Evolutionary conservation across 92 coral and sea anemone genomes (phyloP), one percentile per base, ranked within the genome.

Genomic region (Zoanthus gigantus): DNA sequence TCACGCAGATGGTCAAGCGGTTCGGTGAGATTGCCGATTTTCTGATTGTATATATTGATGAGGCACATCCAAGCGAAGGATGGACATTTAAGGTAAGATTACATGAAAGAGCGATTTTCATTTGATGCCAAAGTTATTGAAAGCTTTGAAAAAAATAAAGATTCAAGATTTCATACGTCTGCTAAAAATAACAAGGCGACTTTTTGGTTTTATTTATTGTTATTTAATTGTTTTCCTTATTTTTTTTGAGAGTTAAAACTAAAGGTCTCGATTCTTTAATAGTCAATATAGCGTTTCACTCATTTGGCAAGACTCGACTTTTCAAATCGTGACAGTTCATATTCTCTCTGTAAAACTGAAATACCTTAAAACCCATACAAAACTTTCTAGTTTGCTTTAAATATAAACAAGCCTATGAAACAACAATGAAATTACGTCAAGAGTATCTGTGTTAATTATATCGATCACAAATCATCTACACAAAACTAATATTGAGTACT

Each of bases 1-100:
- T 63, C 76, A 57, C 83, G 16, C 63, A 89, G 56, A 69, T 92
- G 74, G 71, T 87, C 52, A 82, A 85, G 3, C 74, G 68, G 54
- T 92, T 79, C 50, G 84, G 76, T 44, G 88, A 92, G 23, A 77
- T 89, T 15, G 94, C 94, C 14, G 92, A 92, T 77, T 92, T 92
- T 77, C 85, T 89, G 65, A 18, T 90, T 47, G 90, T 92, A 34
- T 92, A 92, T 34, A 81, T 92, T n/a, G 92, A 92, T 89, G 94
- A 92, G 76, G 94, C 92, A 3, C 94, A 92, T 47, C 94, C 94
- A 6, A 83, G 79, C 52, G 94, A 92, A 47, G 94, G 94, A 9
- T 92, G 94, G 94, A 89, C 92, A 6, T 89, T 92, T 57, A 82
- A 88, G 87, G 94, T 81, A 45, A 44, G 84, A 37, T 6, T 14